Evolutionary conservation across 2,888 invertebrate genomes (phyloP), one percentile per base, ranked within the genome.

Genomic region (Agrotis ipsilon): DNA sequence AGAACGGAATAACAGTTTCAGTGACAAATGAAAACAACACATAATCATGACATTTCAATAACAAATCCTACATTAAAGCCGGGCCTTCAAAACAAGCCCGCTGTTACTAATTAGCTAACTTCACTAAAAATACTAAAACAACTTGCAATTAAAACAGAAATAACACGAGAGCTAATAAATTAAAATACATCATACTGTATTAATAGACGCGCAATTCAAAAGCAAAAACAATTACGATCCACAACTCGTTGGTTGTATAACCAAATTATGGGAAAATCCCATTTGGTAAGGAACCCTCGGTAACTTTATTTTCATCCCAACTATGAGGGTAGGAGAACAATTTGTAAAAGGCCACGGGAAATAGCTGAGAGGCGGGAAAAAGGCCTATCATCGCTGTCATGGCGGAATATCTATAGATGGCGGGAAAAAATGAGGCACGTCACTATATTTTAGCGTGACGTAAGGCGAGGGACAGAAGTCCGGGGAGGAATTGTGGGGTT

Each of bases 311-410:
- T 92, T 88, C 89, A 87, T 84, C 85, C 87, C 86, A 90, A 92
- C 92, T 92, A 91, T 91, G 91, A 91, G 94, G 93, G 93, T 89
- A 90, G 89, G 87, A 86, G 86, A 87, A 91, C 93, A 94, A 94
- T 94, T 96, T 94, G 93, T 93, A 92, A 94, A 92, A 93, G 92
- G 91, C 91, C 89, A 90, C 90, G 90, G 92, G 92, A 93, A 92
- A 91, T 92, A 92, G 92, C 92, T 89, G 89, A 89, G 89, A 92
- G 94, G 94, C 94, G 94, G 94, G 93, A 92, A 92, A 93, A 93
- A 91, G 93, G 92, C 92, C 94, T 93, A 94, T 95, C 95, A 94
- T 91, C 92, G 90, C 92, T 93, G 93, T 94, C 94, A 92, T 88
- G 88, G 88, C 87, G 86, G 92, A 92, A 92, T 94, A 92, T 93